A percentile compares a stretch with the other conserved stretches of the same genome.
These are phyloP conservation scores for Onthophagus sagittarius DNA, from an alignment of 2,888 invertebrate genomes.

Conservation along the genomic window DNA sequence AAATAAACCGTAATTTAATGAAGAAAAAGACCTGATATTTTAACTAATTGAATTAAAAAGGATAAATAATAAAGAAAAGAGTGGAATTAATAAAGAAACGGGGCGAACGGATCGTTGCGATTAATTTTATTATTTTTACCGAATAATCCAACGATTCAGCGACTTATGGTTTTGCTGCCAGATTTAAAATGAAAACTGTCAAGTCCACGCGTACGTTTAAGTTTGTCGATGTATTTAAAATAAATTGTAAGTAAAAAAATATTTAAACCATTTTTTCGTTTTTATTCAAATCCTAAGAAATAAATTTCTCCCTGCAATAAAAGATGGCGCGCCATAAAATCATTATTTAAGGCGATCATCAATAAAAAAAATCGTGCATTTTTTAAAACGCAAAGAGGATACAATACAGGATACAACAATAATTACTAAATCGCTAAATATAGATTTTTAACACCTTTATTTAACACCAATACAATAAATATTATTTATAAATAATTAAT, in stretches of 20 bases:
- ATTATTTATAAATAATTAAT: too few species aligned
- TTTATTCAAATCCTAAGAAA: too few species aligned
- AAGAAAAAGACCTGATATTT: too few species aligned
- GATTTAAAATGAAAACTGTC: neutral
- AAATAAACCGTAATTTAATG: too few species aligned
- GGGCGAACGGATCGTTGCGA: neutral
- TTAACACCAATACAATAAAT: neutral
- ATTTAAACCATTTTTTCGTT: neutral
- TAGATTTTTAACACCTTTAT: neutral
- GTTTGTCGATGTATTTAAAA: neutral
- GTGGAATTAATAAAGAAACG: neutral
- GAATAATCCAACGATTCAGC: neutral
- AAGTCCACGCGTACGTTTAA: neutral
- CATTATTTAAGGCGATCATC: too few species aligned
- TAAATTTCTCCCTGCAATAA: too few species aligned
- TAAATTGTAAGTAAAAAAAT: neutral
- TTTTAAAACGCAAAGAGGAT: neutral
- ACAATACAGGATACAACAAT: neutral
- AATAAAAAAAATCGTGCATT: neutral
- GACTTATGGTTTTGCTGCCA: neutral
- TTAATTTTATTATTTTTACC: neutral
- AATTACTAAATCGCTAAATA: neutral
- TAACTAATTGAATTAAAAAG: neutral
- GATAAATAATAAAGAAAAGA: neutral
- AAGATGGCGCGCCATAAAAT: too few species aligned